Base-by-base conservation (phyloP, 2,888 invertebrate species). In the Lasioglossum oenotherae region DNA sequence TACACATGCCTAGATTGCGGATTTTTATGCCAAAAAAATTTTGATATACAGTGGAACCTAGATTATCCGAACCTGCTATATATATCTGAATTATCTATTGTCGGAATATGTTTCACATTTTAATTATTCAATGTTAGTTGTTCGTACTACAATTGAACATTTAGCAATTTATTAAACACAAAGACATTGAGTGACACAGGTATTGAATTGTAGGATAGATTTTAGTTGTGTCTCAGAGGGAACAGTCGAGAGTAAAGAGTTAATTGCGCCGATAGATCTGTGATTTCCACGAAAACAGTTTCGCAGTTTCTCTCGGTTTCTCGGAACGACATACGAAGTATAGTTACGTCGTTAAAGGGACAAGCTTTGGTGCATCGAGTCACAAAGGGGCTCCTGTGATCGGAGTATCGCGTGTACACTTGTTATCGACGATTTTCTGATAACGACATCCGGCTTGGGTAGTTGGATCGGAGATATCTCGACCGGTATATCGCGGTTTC, bases 181-280 rank as follows among this genome's bases (percentile, higher is more conserved):
- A 23, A 49, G 49, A 49, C 2, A 49, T 49, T 23, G 6, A 23
- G 23, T 23, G 23, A 23, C 49, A 8, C 23, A 6, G 23, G 6
- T 8, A 23, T 23, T 8, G 23, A 49, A 49, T 19, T 49, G 19
- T 6, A 6, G 19, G 19, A 49, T 23, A 49, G 8, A 49, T 23
- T 49, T 49, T 23, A 23, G 2, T 8, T 23, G 23, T 23, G 8
- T 8, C 23, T 8, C 46, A 0, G 16, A 46, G 46, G 1, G 19
- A 19, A 49, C 49, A 49, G 19, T 53, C 23, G 19, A 6, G 49
- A 49, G 8, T 6, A 19, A 49, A 19, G 19, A 19, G 71, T 41
- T 85, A 78, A 80, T 81, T 80, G 38, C 85, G 31, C 23, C 60
- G 53, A 44, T 4, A 3, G 84, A 77, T 46, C 76, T 35, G 12